Conservation (phyloP, 2,888 invertebrate genomes). For the Drosophila ustulata region DNA sequence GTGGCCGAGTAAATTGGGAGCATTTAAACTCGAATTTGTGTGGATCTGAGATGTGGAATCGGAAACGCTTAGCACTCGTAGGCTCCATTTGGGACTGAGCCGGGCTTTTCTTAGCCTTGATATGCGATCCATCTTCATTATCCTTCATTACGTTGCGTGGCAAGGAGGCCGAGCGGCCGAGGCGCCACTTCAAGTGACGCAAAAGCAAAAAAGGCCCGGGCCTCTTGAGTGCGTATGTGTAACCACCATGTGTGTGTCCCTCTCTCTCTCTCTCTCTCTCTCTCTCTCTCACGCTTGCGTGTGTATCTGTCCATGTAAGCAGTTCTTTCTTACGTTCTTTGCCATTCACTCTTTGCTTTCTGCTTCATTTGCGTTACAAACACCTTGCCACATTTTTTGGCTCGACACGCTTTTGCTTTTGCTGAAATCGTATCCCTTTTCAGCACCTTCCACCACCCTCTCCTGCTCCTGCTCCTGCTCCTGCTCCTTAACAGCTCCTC, state of each 20-base stretch:
- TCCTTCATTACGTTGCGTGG: slow-evolving; percentile 57
- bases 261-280: neutral
- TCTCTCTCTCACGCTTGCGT: neutral
- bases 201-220: slow-evolving; percentile 29
- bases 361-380: slow-evolving; percentile 63
- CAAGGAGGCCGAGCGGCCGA: slow-evolving; percentile 34
- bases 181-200: slow-evolving; percentile 46
- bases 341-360: slow-evolving; percentile 45
- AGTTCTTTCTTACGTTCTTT: slow-evolving; percentile 47
- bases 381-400: slow-evolving; percentile 68
- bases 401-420: slow-evolving; percentile 75
- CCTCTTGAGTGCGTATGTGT: slow-evolving; percentile 12
- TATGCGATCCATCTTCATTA: slow-evolving; percentile 77
- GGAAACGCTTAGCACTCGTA: slow-evolving; percentile 10
- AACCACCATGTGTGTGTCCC: slow-evolving; percentile 1
- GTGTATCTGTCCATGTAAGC: slow-evolving; percentile 21
- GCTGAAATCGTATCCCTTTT: slow-evolving; percentile 39
- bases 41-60: neutral
- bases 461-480: neutral
- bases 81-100: slow-evolving; percentile 11
- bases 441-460: neutral
- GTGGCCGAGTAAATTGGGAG: neutral
- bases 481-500: neutral
- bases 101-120: slow-evolving; percentile 39
- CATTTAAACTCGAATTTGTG: slow-evolving; percentile 2